These are phyloP conservation scores for Thryonomys swinderianus DNA, from an alignment of 2,113 vertebrate species.

Conservation along the genomic window DNA sequence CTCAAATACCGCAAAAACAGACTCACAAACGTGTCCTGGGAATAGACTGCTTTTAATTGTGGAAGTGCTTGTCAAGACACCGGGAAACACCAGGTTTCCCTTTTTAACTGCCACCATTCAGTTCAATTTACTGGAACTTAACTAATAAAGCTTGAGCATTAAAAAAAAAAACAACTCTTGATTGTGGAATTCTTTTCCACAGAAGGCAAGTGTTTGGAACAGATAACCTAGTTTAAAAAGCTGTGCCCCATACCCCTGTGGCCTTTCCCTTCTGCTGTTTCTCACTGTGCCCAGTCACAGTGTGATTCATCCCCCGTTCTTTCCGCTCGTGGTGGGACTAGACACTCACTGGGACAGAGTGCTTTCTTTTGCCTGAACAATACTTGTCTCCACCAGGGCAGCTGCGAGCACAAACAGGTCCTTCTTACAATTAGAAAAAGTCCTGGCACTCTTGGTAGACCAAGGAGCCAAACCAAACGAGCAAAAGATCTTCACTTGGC, in stretches of 20 bases:
- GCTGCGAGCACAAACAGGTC: not conserved
- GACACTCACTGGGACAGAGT: slow-evolving; percentile 26
- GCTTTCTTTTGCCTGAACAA: slow-evolving; percentile 39
- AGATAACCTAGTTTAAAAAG: not conserved
- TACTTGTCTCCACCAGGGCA: not conserved
- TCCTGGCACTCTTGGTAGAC: not conserved
- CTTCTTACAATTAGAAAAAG: slow-evolving; percentile 55
- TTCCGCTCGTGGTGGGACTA: not conserved
- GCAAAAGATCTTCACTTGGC: not conserved
- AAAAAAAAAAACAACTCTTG: not conserved
- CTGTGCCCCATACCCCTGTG: not conserved
- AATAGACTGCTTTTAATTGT: not conserved
- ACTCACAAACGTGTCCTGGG: not conserved
- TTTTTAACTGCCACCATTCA: not conserved
- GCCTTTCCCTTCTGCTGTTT: not conserved
- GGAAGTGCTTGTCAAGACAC: not conserved
- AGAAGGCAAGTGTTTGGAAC: not conserved
- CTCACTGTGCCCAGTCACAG: not conserved
- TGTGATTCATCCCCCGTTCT: not conserved
- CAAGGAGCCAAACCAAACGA: slow-evolving; percentile 31
- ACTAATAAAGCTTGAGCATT: too few species aligned
- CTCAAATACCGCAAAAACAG: not conserved
- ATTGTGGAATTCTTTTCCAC: not conserved
- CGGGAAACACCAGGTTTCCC: not conserved
- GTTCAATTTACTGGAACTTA: not conserved